Conservation (phyloP, 2,888 invertebrate species). For the Autographa pulchrina region DNA sequence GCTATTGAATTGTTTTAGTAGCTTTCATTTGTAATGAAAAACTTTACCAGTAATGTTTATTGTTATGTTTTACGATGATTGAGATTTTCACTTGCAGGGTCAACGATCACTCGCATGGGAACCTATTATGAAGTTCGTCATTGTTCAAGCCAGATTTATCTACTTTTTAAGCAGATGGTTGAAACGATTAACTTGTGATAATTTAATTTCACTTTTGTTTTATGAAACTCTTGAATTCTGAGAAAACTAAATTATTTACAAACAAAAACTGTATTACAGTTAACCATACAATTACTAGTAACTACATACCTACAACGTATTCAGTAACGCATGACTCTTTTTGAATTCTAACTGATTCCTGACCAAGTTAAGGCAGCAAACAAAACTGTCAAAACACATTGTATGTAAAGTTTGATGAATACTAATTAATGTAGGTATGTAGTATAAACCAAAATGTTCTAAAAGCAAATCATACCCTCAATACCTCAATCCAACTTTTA, state of each 20-base stretch:
- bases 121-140: conserved; percentile 25
- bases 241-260: conserved; percentile 1
- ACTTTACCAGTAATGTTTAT: conserved; percentile 71
- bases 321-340: not conserved
- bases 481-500: conserved; percentile 63
- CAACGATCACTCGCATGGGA: conserved; percentile 60
- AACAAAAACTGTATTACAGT: not conserved
- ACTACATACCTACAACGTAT: not conserved
- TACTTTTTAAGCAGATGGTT: conserved; percentile 11
- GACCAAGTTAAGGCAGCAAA: not conserved
- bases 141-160: conserved; percentile 28
- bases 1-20: conserved; percentile 76
- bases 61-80: conserved; percentile 65
- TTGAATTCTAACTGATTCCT: not conserved
- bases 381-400: not conserved
- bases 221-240: not conserved
- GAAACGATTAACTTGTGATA: not conserved
- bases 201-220: conserved; percentile 6
- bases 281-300: not conserved
- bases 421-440: conserved; percentile 19
- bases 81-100: conserved; percentile 73
- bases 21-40: conserved; percentile 81
- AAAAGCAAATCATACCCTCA: conserved; percentile 64
- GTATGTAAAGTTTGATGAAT: not conserved
- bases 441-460: conserved; percentile 56